Evolutionary conservation across 2,113 vertebrate genomes (phyloP).

Genomic region (Chascanopsetta lugubris): DNA sequence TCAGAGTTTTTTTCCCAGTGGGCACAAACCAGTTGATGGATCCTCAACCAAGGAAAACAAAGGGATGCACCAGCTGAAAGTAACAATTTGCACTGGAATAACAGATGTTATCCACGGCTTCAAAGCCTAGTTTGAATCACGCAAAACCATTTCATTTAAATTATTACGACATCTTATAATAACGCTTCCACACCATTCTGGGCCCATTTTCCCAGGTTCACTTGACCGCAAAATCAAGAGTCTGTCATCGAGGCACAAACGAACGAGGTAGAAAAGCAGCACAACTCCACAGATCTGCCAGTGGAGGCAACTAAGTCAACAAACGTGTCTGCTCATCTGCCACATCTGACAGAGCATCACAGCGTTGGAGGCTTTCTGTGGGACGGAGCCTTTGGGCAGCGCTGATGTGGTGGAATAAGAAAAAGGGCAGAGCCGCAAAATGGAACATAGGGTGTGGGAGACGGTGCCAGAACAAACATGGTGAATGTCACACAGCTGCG

Average conservation of each 20-base stretch:
- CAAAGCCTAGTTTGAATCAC: too few relatives aligned
- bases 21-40: too few relatives aligned
- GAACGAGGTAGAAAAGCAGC: neutral
- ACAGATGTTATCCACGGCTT: too few relatives aligned
- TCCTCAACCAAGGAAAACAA: too few relatives aligned
- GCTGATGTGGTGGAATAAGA: conserved; percentile 20
- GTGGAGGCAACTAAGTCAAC: too few relatives aligned
- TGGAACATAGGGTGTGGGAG: conserved; percentile 27
- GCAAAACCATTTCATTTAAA: too few relatives aligned
- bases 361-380: neutral
- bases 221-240: neutral
- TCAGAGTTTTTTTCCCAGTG: too few relatives aligned
- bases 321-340: neutral
- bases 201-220: too few relatives aligned
- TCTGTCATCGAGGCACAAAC: neutral
- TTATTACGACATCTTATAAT: too few relatives aligned
- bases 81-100: too few relatives aligned
- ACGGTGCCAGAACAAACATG: conserved; percentile 43
- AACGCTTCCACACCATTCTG: too few relatives aligned
- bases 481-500: conserved; percentile 6
- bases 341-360: neutral
- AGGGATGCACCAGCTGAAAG: conserved; percentile 13
- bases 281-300: too few relatives aligned
- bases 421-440: conserved; percentile 35
- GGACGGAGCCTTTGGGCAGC: neutral